Conservation (phyloP, 2,113 vertebrate species). For the Forbesichthys agassizii region DNA sequence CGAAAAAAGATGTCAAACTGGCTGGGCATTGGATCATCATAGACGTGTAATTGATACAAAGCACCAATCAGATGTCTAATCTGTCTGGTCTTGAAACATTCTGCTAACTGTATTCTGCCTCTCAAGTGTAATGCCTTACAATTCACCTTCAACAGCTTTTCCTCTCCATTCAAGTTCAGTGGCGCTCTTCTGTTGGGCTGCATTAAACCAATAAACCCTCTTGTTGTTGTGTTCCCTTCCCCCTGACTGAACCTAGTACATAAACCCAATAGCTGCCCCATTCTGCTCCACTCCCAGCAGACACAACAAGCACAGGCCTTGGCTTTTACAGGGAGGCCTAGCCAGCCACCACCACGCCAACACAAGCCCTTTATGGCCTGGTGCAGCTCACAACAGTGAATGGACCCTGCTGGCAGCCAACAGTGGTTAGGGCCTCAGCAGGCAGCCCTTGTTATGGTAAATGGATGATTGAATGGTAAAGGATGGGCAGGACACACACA, state of each 20-base stretch:
- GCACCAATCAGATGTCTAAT: conserved; percentile 10
- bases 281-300: conserved; percentile 38
- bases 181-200: conserved; percentile 35
- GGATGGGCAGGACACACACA: conserved; percentile 75
- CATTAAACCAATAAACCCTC: conserved; percentile 51
- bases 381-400: conserved; percentile 62
- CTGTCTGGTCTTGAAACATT: conserved; percentile 40
- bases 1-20: too few relatives aligned
- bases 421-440: conserved; percentile 63
- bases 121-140: conserved; percentile 50
- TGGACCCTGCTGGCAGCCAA: conserved; percentile 65
- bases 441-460: conserved; percentile 78
- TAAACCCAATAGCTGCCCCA: conserved; percentile 63
- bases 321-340: conserved; percentile 51
- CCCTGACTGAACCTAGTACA: conserved; percentile 53
- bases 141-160: conserved; percentile 53
- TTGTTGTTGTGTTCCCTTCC: neutral
- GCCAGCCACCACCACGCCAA: conserved; percentile 44
- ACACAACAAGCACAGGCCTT: conserved; percentile 61
- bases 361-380: conserved; percentile 66
- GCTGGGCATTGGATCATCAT: too few relatives aligned
- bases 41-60: too few relatives aligned
- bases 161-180: conserved; percentile 47
- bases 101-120: conserved; percentile 27
- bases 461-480: conserved; percentile 64